phyloP scores from a whole-genome alignment of 2,888 invertebrate species.

The Gonocerus acuteangulatus region DNA sequence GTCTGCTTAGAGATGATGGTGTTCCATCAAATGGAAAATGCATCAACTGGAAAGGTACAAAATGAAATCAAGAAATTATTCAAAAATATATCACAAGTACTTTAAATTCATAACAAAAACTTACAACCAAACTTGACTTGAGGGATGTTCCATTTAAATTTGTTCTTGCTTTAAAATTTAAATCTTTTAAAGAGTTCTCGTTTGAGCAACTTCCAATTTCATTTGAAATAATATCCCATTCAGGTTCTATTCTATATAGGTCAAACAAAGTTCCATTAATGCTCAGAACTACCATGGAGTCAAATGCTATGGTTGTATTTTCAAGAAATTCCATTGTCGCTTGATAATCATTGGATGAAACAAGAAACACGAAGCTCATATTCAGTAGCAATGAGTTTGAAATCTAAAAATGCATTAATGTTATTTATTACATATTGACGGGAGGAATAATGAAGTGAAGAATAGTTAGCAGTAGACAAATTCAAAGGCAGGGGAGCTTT shows the following conservation, averaged over 20 bases:
- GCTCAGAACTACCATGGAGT: background rate
- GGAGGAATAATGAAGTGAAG: too few species aligned
- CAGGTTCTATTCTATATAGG: constrained; percentile 29
- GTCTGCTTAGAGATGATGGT: background rate
- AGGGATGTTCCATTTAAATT: constrained; percentile 4
- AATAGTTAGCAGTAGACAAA: too few species aligned
- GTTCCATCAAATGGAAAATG: constrained; percentile 3
- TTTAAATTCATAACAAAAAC: background rate
- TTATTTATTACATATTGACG: too few species aligned
- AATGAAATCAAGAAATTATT: too few species aligned
- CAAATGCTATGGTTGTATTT: constrained; percentile 14
- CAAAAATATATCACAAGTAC: too few species aligned
- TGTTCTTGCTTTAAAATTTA: background rate
- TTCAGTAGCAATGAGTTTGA: constrained; percentile 4
- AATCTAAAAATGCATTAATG: constrained; percentile 10
- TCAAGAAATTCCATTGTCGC: constrained; percentile 2
- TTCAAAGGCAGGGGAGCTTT: too few species aligned
- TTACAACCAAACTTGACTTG: constrained; percentile 3
- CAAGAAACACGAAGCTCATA: constrained; percentile 6
- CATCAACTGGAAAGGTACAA: background rate
- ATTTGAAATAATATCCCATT: constrained; percentile 14
- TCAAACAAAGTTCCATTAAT: constrained; percentile 19
- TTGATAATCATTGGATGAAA: constrained; percentile 2
- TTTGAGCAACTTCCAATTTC: constrained; percentile 15
- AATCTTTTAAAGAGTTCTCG: background rate